Conservation (phyloP, 2,113 vertebrate species). For the Albula goreensis region DNA sequence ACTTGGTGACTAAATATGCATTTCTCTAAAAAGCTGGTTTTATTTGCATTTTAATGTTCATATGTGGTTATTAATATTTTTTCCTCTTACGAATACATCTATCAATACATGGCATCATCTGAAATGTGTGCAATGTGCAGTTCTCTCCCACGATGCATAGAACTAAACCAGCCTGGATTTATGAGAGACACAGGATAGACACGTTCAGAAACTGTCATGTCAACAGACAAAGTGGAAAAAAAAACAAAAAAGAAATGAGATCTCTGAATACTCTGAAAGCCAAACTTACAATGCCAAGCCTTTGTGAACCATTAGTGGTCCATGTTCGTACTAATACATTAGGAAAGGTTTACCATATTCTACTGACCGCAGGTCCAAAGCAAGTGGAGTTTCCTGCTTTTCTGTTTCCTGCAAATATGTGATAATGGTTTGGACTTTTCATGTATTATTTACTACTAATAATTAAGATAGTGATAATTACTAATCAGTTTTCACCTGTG, state of each 20-base stretch:
- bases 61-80: neutral
- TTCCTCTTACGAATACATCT: constrained; percentile 11
- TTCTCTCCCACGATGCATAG: constrained; percentile 16
- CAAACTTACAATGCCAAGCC: constrained; percentile 59
- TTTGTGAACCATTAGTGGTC: constrained; percentile 61
- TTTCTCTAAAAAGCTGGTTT: neutral
- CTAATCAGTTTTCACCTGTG: too few species aligned
- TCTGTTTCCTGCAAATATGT: too few species aligned
- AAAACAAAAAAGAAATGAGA: constrained; percentile 67
- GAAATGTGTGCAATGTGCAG: constrained; percentile 5
- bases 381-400: neutral
- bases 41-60: neutral
- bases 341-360: constrained; percentile 54
- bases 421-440: too few species aligned
- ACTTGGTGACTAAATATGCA: neutral
- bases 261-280: constrained; percentile 61
- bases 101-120: constrained; percentile 19
- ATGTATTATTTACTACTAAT: too few species aligned
- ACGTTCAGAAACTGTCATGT: constrained; percentile 54
- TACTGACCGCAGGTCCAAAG: constrained; percentile 21
- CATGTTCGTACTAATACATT: constrained; percentile 50
- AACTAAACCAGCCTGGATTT: constrained; percentile 46
- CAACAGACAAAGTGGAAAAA: constrained; percentile 57
- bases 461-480: too few species aligned
- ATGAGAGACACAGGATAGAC: constrained; percentile 69